Conservation (phyloP, 2,113 vertebrate species). For the Dascyllus trimaculatus region DNA sequence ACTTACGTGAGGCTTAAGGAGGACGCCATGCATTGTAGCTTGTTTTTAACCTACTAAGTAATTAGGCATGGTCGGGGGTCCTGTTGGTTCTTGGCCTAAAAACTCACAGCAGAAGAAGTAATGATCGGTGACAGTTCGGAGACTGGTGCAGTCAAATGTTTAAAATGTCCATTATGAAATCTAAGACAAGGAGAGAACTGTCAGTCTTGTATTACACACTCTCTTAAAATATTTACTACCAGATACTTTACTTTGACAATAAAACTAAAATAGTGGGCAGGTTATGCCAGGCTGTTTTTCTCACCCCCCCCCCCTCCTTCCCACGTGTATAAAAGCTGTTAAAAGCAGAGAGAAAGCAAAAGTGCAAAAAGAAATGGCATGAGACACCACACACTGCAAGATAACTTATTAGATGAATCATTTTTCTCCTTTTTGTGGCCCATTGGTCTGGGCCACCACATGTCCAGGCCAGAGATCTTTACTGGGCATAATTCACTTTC, state of each 20-base stretch:
- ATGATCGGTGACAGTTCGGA: conserved; percentile 16
- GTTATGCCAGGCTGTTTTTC: conserved; percentile 14
- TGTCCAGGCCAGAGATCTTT: neutral
- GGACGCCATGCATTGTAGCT: neutral
- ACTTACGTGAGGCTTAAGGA: conserved; percentile 3
- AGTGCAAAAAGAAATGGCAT: conserved; percentile 13
- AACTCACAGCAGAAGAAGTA: neutral
- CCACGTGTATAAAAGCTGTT: conserved; percentile 17
- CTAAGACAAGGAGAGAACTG: conserved; percentile 1
- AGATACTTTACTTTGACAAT: conserved; percentile 13
- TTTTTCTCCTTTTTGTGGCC: neutral
- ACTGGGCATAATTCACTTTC: neutral
- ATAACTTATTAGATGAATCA: conserved; percentile 2
- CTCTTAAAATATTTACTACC: conserved; percentile 1
- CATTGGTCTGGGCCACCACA: neutral
- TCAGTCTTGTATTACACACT: neutral
- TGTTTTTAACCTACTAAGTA: conserved; percentile 3
- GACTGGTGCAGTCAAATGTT: neutral
- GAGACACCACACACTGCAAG: neutral
- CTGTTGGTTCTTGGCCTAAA: conserved; percentile 3
- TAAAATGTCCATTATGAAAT: neutral
- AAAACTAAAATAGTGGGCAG: conserved; percentile 1
- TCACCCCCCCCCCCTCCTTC: neutral
- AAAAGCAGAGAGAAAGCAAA: conserved; percentile 20
- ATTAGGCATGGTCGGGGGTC: neutral